phyloP scores from a whole-genome alignment of 1,140 invertebrate species.

The Drosophila kepulauana region DNA sequence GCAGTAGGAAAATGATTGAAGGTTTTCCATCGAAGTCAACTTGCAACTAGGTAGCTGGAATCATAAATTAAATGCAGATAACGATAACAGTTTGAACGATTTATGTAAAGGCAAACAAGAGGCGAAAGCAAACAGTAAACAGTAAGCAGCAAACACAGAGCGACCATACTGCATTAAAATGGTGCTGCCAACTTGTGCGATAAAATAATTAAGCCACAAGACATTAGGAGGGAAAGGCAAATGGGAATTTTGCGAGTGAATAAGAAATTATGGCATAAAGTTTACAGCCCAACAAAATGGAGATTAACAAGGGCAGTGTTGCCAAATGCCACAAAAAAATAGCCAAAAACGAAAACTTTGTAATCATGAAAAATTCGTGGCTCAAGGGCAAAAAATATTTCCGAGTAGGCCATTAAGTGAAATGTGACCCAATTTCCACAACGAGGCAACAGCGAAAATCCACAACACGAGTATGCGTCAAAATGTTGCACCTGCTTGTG shows the following conservation, averaged over 20 bases:
- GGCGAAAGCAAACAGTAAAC: constrained; percentile 36
- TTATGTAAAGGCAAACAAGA: constrained; percentile 54
- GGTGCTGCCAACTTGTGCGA: constrained; percentile 45
- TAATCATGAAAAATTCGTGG: constrained; percentile 58
- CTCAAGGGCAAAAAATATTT: constrained; percentile 42
- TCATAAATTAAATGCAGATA: constrained; percentile 54
- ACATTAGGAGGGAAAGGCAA: constrained; percentile 30
- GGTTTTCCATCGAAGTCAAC: constrained; percentile 59
- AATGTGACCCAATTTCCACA: constrained; percentile 6
- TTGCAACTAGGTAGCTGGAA: constrained; percentile 37
- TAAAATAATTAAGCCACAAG: constrained; percentile 72
- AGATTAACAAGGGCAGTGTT: constrained; percentile 57
- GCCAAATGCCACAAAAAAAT: constrained; percentile 39
- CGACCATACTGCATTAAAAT: background rate
- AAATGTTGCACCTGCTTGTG: constrained; percentile 37
- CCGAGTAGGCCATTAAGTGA: background rate
- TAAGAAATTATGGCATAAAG: constrained; percentile 66
- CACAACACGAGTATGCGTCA: constrained; percentile 61
- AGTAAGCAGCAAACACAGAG: background rate
- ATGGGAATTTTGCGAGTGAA: constrained; percentile 1
- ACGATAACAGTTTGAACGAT: constrained; percentile 74
- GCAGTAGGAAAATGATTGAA: constrained; percentile 69
- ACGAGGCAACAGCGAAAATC: background rate
- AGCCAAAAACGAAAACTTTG: constrained; percentile 46
- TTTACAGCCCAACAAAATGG: constrained; percentile 43